Evolutionary conservation across 2,888 invertebrate species (phyloP).

Genomic region (Rosalia funebris): DNA sequence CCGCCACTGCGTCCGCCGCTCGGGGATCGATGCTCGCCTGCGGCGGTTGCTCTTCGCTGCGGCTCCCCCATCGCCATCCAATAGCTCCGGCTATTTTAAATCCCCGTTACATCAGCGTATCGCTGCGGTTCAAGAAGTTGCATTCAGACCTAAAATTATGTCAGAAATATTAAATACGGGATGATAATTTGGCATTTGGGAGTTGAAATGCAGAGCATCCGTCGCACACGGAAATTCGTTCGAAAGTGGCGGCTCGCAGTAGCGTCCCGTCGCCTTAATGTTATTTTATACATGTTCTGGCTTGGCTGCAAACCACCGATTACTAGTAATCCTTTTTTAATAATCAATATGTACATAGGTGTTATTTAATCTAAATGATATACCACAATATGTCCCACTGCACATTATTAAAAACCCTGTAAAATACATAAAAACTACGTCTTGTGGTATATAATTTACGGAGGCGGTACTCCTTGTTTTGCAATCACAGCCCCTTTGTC

Average conservation of each 20-base stretch:
- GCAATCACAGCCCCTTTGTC: constrained; percentile 26
- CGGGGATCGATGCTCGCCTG: not conserved
- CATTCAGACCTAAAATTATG: too few species aligned
- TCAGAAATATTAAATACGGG: too few species aligned
- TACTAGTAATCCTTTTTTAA: constrained; percentile 7
- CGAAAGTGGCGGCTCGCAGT: not conserved
- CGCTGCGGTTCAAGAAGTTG: too few species aligned
- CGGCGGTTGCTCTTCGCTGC: not conserved
- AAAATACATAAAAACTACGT: constrained; percentile 13
- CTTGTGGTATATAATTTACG: constrained; percentile 20
- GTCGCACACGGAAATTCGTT: not conserved
- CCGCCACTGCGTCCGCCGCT: not conserved
- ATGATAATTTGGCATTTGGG: too few species aligned
- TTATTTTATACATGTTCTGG: constrained; percentile 23
- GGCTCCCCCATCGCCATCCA: too few species aligned
- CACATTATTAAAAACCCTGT: constrained; percentile 17
- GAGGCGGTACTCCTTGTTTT: constrained; percentile 16
- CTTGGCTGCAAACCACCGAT: constrained; percentile 20
- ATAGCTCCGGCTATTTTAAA: too few species aligned
- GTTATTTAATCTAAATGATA: constrained; percentile 7
- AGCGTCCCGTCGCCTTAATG: not conserved
- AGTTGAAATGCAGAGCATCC: not conserved
- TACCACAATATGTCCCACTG: constrained; percentile 2
- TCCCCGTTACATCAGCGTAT: too few species aligned
- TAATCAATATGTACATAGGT: constrained; percentile 13